phyloP scores from a whole-genome alignment of 2,888 invertebrate species.

The Xylocampa areola region DNA sequence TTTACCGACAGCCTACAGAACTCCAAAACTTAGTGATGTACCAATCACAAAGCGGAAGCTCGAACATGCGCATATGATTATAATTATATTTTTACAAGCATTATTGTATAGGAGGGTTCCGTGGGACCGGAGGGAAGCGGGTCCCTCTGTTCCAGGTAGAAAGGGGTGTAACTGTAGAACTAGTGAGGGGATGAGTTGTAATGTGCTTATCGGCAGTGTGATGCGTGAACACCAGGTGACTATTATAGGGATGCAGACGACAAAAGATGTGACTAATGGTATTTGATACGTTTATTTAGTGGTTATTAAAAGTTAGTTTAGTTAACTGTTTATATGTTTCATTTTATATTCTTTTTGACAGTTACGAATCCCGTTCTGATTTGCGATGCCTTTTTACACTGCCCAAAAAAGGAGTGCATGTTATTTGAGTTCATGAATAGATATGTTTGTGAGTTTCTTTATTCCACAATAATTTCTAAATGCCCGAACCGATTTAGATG shows the following conservation, averaged over 20 bases:
- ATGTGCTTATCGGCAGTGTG: slow-evolving; percentile 76
- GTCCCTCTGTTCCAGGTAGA: slow-evolving; percentile 71
- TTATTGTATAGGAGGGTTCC: slow-evolving; percentile 79
- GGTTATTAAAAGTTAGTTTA: slow-evolving; percentile 24
- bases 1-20: slow-evolving; percentile 7
- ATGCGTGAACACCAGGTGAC: slow-evolving; percentile 74
- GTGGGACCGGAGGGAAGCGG: slow-evolving; percentile 76
- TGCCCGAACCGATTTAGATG: no score
- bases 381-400: no score
- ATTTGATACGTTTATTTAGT: slow-evolving; percentile 53
- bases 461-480: no score
- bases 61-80: slow-evolving; percentile 82
- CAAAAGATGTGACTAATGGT: slow-evolving; percentile 53
- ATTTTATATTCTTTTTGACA: no score
- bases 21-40: slow-evolving; percentile 63
- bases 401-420: no score
- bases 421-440: no score
- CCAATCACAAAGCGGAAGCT: slow-evolving; percentile 76
- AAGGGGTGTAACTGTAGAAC: slow-evolving; percentile 58
- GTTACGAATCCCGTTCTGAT: no score
- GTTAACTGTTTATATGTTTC: slow-evolving; percentile 22
- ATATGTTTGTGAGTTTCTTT: no score
- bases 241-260: slow-evolving; percentile 56
- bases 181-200: slow-evolving; percentile 75
- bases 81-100: slow-evolving; percentile 86